phyloP scores from a whole-genome alignment of 1,140 invertebrate genomes.

The Aphaenogaster floridana region DNA sequence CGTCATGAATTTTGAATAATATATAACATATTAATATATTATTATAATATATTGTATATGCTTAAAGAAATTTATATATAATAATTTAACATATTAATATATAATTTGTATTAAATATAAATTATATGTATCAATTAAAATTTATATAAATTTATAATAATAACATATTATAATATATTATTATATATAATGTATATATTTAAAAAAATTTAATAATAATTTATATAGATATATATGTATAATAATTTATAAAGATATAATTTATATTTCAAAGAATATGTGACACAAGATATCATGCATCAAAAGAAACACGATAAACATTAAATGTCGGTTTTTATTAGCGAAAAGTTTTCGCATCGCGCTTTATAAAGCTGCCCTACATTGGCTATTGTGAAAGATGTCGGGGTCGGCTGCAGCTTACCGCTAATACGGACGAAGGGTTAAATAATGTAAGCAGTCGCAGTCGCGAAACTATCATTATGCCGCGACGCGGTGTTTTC shows the following conservation, averaged over 20 bases:
- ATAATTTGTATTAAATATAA: neutral
- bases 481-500: constrained; percentile 46
- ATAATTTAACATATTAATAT: too few relatives aligned
- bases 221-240: too few relatives aligned
- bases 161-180: too few relatives aligned
- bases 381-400: constrained; percentile 3
- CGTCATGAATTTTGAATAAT: neutral
- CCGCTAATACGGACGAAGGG: constrained; percentile 36
- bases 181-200: too few relatives aligned
- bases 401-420: neutral
- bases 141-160: too few relatives aligned
- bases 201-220: too few relatives aligned
- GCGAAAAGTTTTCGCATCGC: neutral
- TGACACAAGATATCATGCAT: neutral
- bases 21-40: neutral
- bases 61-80: too few relatives aligned
- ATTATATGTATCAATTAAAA: too few relatives aligned
- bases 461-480: constrained; percentile 61
- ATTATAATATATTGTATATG: too few relatives aligned
- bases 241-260: too few relatives aligned
- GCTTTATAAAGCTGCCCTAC: neutral
- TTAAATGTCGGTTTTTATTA: constrained; percentile 9
- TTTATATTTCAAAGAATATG: neutral
- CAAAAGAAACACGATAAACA: neutral
- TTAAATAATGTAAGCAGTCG: constrained; percentile 57